Evolutionary conservation across 2,888 invertebrate species (phyloP), one percentile per base, ranked within the genome.

Genomic region (Ochlodes sylvanus): DNA sequence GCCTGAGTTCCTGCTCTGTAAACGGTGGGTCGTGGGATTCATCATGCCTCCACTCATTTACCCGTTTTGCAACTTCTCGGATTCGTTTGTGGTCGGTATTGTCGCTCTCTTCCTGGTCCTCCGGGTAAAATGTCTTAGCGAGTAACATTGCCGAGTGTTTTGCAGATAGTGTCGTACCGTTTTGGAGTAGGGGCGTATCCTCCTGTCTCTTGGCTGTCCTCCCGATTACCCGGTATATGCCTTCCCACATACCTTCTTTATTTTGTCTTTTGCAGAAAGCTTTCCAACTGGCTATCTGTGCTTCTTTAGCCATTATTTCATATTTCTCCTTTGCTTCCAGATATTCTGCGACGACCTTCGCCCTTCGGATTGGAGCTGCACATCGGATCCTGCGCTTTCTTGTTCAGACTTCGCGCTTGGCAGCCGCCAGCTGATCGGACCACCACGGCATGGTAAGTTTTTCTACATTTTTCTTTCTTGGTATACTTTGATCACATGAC

Each of bases 1-100:
- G 55, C 52, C 27, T n/a, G 7, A 72, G 10, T 21, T 72, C 72
- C 0, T 15, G 19, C 32, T 2, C 9, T 3, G 70, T 70, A 41
- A 72, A 72, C 7, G 69, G 68, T 7, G 70, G 72, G 14, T 68
- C 68, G 27, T 27, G 65, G 6, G 60, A 61, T 7, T 63, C 69
- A 54, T 47, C 47, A n/a, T 68, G 27, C 2, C 9, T 4, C 47
- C 38, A 7, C 9, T 17, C 19, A 10, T 60, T 60, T 32, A 38
- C 58, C 12, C 9, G 12, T 7, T 9, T 52, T 0, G 69, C 66
- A 14, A 7, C 9, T 14, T 44, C 54, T 47, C 58, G 60, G 55
- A 32, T 64, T 10, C n/a, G 12, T 5, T 7, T n/a, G 19, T 63
- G 71, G 47, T 55, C 54, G 9, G n/a, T 38, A 52, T 56, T 47